Evolutionary conservation across 2,113 vertebrate species (phyloP).

Genomic region (Apodemus speciosus): DNA sequence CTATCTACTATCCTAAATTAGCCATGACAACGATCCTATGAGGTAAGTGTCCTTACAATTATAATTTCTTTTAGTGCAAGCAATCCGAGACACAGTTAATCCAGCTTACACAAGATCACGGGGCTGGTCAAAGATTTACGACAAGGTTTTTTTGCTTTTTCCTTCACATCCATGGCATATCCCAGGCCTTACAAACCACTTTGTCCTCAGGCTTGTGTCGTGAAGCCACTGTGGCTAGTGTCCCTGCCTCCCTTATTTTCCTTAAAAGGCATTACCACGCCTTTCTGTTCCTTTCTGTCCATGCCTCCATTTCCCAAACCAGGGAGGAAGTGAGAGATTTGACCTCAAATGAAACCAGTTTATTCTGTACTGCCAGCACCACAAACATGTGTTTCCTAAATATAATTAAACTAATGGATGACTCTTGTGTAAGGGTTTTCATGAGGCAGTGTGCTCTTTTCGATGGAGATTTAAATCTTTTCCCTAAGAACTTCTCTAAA

Average conservation of each 20-base stretch:
- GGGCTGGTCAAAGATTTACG: background rate
- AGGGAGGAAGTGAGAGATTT: background rate
- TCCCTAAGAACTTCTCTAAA: background rate
- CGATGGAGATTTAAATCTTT: background rate
- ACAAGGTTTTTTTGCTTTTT: background rate
- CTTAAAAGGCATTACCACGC: background rate
- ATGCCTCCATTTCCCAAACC: background rate
- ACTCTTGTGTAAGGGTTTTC: background rate
- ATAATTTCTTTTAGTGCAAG: background rate
- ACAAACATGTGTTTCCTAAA: background rate
- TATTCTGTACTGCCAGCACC: background rate
- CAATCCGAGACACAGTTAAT: background rate
- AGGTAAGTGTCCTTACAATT: background rate
- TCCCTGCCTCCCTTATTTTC: background rate
- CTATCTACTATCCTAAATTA: background rate
- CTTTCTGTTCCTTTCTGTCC: background rate
- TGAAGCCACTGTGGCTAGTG: background rate
- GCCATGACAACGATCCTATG: background rate
- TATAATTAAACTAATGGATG: background rate
- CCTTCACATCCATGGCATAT: background rate
- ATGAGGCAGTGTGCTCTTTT: background rate
- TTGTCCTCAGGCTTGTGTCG: background rate
- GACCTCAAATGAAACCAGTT: background rate
- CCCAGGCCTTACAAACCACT: background rate
- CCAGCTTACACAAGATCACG: background rate